A percentile compares a stretch with the other conserved stretches of the same genome.
phyloP scores from a whole-genome alignment of 2,113 vertebrate species.

The Poeciliopsis occidentalis region DNA sequence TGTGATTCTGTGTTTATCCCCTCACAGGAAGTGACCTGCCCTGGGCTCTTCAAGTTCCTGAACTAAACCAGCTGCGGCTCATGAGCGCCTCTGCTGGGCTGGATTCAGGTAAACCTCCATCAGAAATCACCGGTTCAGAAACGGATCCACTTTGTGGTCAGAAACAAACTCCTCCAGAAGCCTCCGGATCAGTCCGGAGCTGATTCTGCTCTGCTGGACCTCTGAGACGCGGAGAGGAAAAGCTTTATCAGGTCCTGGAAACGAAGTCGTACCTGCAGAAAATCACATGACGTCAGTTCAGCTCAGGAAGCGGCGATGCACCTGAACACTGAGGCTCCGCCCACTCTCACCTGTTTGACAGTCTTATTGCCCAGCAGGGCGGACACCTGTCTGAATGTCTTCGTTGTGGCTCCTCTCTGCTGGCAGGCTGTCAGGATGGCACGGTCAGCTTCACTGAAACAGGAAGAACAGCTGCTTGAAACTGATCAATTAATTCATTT shows the following conservation, averaged over 20 bases:
- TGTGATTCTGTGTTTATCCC: not conserved
- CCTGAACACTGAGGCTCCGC: not conserved
- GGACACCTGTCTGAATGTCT: constrained; percentile 87
- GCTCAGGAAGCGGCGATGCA: not conserved
- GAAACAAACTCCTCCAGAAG: not conserved
- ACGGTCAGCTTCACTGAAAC: constrained; percentile 88
- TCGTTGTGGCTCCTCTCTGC: constrained; percentile 84
- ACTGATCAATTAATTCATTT: too few relatives aligned
- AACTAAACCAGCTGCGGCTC: not conserved
- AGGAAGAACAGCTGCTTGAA: constrained; percentile 2
- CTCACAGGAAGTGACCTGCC: too few relatives aligned
- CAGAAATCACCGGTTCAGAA: not conserved
- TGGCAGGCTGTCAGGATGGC: constrained; percentile 90
- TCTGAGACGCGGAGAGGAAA: constrained; percentile 83
- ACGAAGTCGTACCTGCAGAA: constrained; percentile 84
- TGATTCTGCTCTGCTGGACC: constrained; percentile 74
- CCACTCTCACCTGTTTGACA: constrained; percentile 79
- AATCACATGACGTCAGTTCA: not conserved
- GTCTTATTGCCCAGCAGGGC: constrained; percentile 88
- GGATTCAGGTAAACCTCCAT: not conserved
- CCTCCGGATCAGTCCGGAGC: constrained; percentile 68
- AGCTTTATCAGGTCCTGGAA: constrained; percentile 89
- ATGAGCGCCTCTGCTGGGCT: not conserved
- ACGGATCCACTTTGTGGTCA: not conserved
- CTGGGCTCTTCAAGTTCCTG: not conserved